Conservation (phyloP, 2,113 vertebrate genomes). For the Ceyx melanurus region DNA sequence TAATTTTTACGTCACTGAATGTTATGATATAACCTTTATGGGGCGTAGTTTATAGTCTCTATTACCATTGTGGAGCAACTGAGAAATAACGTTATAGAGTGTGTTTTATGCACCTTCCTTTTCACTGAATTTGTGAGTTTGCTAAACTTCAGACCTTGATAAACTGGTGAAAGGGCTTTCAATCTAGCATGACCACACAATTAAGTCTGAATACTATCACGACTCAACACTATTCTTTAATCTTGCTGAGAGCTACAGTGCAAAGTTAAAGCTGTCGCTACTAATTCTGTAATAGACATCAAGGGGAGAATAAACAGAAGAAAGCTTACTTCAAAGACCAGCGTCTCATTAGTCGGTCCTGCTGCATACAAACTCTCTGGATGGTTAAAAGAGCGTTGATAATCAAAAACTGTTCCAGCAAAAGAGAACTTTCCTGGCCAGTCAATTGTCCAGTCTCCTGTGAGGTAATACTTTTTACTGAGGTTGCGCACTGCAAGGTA, state of each 20-base stretch:
- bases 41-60: not conserved
- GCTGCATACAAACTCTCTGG: slow-evolving; percentile 87
- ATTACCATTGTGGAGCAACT: not conserved
- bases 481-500: slow-evolving; percentile 89
- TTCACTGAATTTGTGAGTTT: not conserved
- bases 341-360: slow-evolving; percentile 94
- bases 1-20: not conserved
- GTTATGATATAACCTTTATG: not conserved
- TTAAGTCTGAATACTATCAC: slow-evolving; percentile 45
- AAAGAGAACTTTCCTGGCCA: slow-evolving; percentile 94
- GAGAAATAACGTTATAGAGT: not conserved
- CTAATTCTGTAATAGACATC: slow-evolving; percentile 59
- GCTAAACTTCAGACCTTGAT: not conserved
- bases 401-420: slow-evolving; percentile 88
- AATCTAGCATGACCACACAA: slow-evolving; percentile 32
- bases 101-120: not conserved
- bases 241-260: slow-evolving; percentile 38
- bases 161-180: slow-evolving; percentile 16
- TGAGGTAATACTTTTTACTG: slow-evolving; percentile 87
- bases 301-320: slow-evolving; percentile 36
- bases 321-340: slow-evolving; percentile 95
- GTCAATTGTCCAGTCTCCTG: slow-evolving; percentile 91
- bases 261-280: slow-evolving; percentile 52
- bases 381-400: slow-evolving; percentile 85
- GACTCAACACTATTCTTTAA: slow-evolving; percentile 39